phyloP scores from a whole-genome alignment of 2,113 vertebrate species.

The Marcusenius ussheri region DNA sequence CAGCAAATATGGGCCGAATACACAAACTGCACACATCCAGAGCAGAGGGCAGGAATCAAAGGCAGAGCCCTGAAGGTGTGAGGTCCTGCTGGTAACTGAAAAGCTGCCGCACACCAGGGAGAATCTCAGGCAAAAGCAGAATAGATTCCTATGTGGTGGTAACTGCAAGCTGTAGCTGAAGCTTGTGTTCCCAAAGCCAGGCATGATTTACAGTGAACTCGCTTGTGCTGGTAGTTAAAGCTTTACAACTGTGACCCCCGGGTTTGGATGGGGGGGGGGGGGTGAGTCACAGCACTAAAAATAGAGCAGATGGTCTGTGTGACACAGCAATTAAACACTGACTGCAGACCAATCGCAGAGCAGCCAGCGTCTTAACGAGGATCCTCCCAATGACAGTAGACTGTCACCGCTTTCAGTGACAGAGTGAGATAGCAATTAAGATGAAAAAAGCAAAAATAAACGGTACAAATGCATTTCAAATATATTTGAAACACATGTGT shows the following conservation, averaged over 20 bases:
- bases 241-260: neutral
- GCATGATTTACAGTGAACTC: neutral
- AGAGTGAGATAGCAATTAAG: neutral
- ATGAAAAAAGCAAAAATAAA: neutral
- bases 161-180: neutral
- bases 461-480: neutral
- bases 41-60: neutral
- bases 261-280: neutral
- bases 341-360: neutral
- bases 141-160: neutral
- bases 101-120: neutral
- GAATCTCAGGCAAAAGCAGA: neutral
- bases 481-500: neutral
- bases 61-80: neutral
- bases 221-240: neutral
- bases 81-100: neutral
- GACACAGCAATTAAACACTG: neutral
- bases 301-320: neutral
- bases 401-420: neutral
- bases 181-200: neutral
- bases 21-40: neutral
- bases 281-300: neutral
- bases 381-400: neutral
- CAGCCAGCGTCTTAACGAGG: neutral
- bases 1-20: neutral